Conservation (phyloP, 2,888 invertebrate species). For the Pristionchus arcanus region DNA sequence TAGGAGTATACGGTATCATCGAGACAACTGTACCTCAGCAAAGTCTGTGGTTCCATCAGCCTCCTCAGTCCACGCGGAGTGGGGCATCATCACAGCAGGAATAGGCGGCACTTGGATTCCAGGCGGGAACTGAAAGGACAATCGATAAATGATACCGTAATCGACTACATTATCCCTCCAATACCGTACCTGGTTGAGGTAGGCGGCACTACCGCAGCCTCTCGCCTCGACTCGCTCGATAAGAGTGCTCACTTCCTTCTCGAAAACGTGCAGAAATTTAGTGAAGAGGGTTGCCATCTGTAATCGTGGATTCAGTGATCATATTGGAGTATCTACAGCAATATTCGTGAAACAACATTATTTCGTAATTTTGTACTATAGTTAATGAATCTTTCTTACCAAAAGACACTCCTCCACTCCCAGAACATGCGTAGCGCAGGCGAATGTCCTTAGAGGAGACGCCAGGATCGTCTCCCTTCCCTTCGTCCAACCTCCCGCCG, state of each 20-base stretch:
- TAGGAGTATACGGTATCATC: background rate
- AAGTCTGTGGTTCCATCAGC: background rate
- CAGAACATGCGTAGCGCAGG: background rate
- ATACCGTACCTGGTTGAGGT: background rate
- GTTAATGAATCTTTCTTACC: background rate
- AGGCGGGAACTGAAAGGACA: no score
- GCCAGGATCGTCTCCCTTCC: background rate
- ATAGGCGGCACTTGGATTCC: background rate
- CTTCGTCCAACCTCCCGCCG: background rate
- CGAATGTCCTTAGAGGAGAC: background rate
- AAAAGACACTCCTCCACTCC: background rate
- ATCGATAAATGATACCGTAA: background rate
- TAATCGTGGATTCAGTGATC: background rate
- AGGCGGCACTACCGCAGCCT: background rate
- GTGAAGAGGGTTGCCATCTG: background rate
- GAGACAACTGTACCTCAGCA: background rate
- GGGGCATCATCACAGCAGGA: background rate
- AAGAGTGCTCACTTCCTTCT: background rate
- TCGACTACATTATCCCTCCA: background rate
- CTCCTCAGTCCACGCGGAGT: background rate
- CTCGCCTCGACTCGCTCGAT: background rate
- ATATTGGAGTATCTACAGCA: no score
- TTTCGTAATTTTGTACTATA: no score
- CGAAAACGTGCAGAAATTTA: background rate
- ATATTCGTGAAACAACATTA: no score